phyloP scores from a whole-genome alignment of 37 sponge, comb jelly and placozoan genomes.

The Mnemiopsis leidyi region DNA sequence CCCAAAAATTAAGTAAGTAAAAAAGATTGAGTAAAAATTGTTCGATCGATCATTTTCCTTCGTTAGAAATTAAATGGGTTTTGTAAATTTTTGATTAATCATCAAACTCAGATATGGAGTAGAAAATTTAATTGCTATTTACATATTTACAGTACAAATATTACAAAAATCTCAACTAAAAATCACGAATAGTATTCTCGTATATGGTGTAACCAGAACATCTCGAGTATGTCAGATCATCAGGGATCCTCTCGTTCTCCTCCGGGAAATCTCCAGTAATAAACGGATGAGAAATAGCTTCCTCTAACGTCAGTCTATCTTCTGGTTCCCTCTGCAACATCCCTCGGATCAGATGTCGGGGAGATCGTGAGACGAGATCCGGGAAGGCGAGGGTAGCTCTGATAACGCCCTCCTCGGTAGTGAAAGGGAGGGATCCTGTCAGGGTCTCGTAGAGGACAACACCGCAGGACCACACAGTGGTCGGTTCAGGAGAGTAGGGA shows the following conservation, averaged over 20 bases:
- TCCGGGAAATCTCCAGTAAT: background rate
- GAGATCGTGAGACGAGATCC: background rate
- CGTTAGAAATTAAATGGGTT: too few species aligned
- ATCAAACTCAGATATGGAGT: too few species aligned
- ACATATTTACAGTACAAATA: too few species aligned
- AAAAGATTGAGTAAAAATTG: too few species aligned
- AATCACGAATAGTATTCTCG: conserved; percentile 9
- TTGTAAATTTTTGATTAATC: too few species aligned
- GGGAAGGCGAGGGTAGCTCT: background rate
- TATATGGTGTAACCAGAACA: background rate
- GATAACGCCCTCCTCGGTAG: background rate
- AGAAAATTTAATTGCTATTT: too few species aligned
- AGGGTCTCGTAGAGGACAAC: conserved; percentile 24
- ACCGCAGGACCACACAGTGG: conserved; percentile 35
- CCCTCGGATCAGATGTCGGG: background rate
- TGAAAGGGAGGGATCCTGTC: conserved; percentile 1
- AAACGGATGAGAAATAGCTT: background rate
- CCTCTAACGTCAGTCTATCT: background rate
- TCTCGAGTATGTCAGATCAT: background rate
- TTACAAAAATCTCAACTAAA: too few species aligned
- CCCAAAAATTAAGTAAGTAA: too few species aligned
- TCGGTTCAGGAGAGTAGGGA: conserved; percentile 14
- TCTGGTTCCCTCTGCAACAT: background rate
- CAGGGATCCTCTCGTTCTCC: background rate
- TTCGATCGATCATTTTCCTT: too few species aligned